These are phyloP conservation scores for Drymonia ruficornis DNA, from an alignment of 2,888 invertebrate genomes.

Conservation along the genomic window DNA sequence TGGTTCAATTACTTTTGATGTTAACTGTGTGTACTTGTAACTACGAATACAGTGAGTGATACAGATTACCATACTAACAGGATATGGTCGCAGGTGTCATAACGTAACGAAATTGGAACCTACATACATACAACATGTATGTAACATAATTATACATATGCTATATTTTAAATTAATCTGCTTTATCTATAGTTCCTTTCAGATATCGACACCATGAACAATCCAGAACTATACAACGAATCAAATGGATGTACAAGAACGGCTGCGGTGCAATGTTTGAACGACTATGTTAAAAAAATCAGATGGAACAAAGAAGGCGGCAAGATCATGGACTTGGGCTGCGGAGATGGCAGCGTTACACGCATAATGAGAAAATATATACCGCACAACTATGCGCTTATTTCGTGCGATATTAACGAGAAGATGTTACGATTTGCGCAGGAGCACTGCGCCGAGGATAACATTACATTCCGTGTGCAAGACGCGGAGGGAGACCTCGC, in stretches of 20 bases:
- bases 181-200: too few relatives aligned
- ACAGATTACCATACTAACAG: too few relatives aligned
- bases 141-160: too few relatives aligned
- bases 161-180: too few relatives aligned
- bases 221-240: conserved; percentile 86
- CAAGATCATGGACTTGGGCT: conserved; percentile 85
- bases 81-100: too few relatives aligned
- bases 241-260: conserved; percentile 87
- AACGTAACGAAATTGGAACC: too few relatives aligned
- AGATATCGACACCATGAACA: conserved; percentile 81
- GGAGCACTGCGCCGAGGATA: conserved; percentile 69
- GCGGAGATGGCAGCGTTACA: conserved; percentile 88
- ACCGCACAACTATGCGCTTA: conserved; percentile 77
- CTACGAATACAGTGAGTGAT: too few relatives aligned
- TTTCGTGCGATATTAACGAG: conserved; percentile 88
- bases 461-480: conserved; percentile 33
- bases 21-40: too few relatives aligned
- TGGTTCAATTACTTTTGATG: too few relatives aligned
- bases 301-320: conserved; percentile 77
- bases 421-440: conserved; percentile 88
- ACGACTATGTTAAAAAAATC: conserved; percentile 85
- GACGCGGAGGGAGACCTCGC: conserved; percentile 34
- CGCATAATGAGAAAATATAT: conserved; percentile 85
- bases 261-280: conserved; percentile 79
- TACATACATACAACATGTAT: too few relatives aligned